phyloP scores from a whole-genome alignment of 1,140 invertebrate genomes.

The Panagrolaimus sp. region DNA sequence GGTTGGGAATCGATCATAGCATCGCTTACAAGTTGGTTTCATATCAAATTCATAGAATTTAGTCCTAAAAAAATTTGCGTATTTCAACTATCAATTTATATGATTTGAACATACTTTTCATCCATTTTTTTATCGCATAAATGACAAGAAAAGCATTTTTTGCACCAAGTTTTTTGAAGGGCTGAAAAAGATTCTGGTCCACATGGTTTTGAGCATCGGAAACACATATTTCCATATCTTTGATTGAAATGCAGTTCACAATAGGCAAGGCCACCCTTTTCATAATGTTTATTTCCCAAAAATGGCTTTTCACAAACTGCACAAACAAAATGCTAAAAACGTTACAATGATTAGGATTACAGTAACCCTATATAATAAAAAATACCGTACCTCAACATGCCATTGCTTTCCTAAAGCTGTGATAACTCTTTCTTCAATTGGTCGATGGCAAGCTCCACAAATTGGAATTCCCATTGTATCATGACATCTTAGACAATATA shows the following conservation, averaged over 20 bases:
- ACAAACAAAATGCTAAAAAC: conserved; percentile 86
- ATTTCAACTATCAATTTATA: too few species aligned
- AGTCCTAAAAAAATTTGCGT: conserved; percentile 67
- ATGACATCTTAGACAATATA: conserved; percentile 94
- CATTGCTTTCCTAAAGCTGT: conserved; percentile 97
- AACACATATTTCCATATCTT: conserved; percentile 95
- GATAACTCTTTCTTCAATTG: conserved; percentile 90
- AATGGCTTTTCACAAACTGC: conserved; percentile 99
- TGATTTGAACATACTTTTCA: conserved; percentile 74
- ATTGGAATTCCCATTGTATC: conserved; percentile 96
- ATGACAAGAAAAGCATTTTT: conserved; percentile 96
- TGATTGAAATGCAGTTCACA: conserved; percentile 99
- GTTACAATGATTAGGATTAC: conserved; percentile 22
- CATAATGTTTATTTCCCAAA: conserved; percentile 94
- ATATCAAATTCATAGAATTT: conserved; percentile 99
- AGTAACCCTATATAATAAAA: conserved; percentile 23
- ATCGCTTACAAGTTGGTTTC: conserved; percentile 95
- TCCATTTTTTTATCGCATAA: conserved; percentile 95
- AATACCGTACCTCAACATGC: conserved; percentile 78
- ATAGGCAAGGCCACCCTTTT: conserved; percentile 95
- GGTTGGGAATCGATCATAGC: conserved; percentile 90
- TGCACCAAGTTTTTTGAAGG: conserved; percentile 98
- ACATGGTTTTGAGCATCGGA: conserved; percentile 96
- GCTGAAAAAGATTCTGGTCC: conserved; percentile 93
- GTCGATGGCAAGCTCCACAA: conserved; percentile 89